These are phyloP conservation scores for Oreochromis niloticus DNA, from an alignment of 2,113 vertebrate species.

Conservation along the genomic window DNA sequence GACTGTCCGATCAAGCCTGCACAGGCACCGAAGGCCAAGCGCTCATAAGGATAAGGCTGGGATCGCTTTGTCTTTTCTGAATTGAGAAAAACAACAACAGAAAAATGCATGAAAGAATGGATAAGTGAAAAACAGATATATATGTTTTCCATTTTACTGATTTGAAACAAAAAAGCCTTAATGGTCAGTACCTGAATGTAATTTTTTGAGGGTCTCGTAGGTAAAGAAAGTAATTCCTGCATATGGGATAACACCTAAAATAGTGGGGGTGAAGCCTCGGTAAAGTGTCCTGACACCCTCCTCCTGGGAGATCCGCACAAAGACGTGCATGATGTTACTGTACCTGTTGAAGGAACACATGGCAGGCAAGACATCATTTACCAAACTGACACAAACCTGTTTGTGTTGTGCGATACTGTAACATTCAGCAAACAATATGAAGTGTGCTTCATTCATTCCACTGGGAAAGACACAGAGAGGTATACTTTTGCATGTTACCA, in stretches of 20 bases:
- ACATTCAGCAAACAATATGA: not conserved
- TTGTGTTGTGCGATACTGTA: not conserved
- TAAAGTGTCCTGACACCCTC: constrained; percentile 89
- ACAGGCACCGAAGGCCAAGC: constrained; percentile 88
- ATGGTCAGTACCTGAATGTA: constrained; percentile 81
- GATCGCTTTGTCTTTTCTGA: constrained; percentile 80
- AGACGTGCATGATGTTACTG: constrained; percentile 92
- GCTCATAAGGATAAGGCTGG: constrained; percentile 84
- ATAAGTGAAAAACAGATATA: not conserved
- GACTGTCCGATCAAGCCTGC: constrained; percentile 93
- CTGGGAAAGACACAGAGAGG: not conserved
- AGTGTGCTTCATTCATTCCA: not conserved
- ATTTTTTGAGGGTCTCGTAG: constrained; percentile 90
- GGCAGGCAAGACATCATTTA: not conserved
- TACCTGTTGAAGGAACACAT: constrained; percentile 75
- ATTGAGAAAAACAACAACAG: not conserved
- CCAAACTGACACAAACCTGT: not conserved
- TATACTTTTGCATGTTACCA: not conserved
- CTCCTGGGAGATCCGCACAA: constrained; percentile 89
- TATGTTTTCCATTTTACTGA: not conserved
- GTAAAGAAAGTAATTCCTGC: constrained; percentile 96
- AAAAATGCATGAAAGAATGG: not conserved
- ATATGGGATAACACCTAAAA: constrained; percentile 91
- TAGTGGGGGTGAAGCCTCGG: constrained; percentile 87
- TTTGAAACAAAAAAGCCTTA: not conserved